A percentile compares a stretch with the other conserved stretches of the same genome.
Conservation (phyloP, 2,113 vertebrate genomes). For the Eubucco bourcierii region DNA sequence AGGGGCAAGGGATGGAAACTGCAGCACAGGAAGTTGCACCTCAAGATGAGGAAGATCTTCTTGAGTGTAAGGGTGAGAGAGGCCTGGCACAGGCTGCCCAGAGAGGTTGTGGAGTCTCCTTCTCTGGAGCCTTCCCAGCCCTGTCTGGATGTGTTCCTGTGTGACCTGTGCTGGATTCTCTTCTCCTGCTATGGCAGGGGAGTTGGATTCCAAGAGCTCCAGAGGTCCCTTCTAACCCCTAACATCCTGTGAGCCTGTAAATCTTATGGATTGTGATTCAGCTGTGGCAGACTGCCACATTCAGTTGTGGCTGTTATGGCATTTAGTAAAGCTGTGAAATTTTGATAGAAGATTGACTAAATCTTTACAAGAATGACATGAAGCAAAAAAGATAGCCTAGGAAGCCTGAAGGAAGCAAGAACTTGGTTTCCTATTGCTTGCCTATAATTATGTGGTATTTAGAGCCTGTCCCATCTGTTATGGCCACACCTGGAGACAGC, state of each 20-base stretch:
- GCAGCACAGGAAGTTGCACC: no score
- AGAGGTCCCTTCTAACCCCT: neutral
- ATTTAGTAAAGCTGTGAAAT: neutral
- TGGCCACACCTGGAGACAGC: neutral
- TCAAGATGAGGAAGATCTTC: no score
- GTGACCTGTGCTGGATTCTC: no score
- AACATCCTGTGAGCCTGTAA: neutral
- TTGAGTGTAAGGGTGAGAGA: no score
- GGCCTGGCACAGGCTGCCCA: no score
- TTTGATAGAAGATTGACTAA: neutral
- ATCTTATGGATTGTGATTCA: neutral
- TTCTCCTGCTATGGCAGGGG: no score
- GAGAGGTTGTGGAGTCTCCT: no score
- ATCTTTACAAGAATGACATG: neutral
- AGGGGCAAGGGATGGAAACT: no score
- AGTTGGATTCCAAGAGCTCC: no score
- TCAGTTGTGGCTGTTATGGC: neutral
- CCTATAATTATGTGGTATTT: neutral
- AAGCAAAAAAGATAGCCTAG: neutral
- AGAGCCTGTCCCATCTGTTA: neutral
- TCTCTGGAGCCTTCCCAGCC: no score
- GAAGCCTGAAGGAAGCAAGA: neutral
- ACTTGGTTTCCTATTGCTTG: neutral
- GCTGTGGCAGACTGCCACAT: neutral
- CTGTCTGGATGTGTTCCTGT: no score